phyloP scores from a whole-genome alignment of 2,888 invertebrate genomes.

The Orchesellides sinensis region DNA sequence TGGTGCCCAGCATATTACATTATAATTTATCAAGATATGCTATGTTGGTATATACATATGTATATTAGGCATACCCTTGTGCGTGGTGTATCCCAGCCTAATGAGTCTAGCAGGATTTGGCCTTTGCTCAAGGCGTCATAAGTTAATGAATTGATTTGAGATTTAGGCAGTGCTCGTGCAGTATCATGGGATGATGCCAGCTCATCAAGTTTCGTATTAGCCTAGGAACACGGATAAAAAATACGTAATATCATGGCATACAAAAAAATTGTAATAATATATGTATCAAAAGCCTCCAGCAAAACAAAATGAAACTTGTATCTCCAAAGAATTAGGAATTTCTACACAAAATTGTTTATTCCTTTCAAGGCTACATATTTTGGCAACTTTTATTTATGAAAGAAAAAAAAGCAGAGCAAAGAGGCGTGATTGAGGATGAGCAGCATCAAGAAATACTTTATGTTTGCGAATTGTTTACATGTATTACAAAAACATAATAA shows the following conservation, averaged over 20 bases:
- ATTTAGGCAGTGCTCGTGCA: slow-evolving; percentile 31
- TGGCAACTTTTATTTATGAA: neutral
- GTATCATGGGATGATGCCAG: slow-evolving; percentile 3
- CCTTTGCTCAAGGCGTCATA: slow-evolving; percentile 83
- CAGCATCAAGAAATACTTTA: neutral
- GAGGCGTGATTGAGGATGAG: neutral
- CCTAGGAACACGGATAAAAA: slow-evolving; percentile 14
- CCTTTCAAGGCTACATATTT: slow-evolving; percentile 7
- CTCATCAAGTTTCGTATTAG: slow-evolving; percentile 41
- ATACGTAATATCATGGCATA: neutral
- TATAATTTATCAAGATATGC: too few species aligned
- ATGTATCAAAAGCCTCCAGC: neutral
- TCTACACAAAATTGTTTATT: neutral
- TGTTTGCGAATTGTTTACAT: neutral
- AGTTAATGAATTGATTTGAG: slow-evolving; percentile 62
- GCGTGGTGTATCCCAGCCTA: slow-evolving; percentile 81
- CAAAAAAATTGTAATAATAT: neutral
- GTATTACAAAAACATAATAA: too few species aligned
- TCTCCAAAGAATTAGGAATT: too few species aligned
- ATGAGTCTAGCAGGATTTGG: slow-evolving; percentile 84
- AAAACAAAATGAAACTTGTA: too few species aligned
- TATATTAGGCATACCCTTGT: slow-evolving; percentile 80
- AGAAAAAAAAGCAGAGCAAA: neutral
- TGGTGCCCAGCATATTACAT: too few species aligned
- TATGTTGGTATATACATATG: neutral